phyloP scores from a whole-genome alignment of 1,140 invertebrate genomes.

The Papilio xuthus region DNA sequence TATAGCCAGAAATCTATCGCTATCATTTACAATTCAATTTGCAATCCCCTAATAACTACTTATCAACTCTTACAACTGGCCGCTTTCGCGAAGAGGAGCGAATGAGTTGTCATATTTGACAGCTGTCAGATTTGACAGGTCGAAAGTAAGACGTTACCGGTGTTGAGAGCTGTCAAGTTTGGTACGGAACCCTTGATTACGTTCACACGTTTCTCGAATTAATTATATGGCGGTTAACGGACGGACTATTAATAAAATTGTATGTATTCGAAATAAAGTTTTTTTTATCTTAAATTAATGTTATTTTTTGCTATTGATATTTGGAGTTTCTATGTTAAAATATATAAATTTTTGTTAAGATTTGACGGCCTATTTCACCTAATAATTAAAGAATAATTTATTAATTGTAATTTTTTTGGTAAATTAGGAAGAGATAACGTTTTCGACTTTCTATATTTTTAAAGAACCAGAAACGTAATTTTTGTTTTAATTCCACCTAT shows the following conservation, averaged over 20 bases:
- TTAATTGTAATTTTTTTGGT: neutral
- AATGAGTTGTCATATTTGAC: conserved; percentile 53
- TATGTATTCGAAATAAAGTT: conserved; percentile 8
- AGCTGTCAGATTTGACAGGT: conserved; percentile 54
- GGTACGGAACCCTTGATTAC: conserved; percentile 54
- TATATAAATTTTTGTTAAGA: neutral
- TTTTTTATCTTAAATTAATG: conserved; percentile 4
- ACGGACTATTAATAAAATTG: conserved; percentile 40
- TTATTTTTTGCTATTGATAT: neutral
- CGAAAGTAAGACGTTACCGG: conserved; percentile 48
- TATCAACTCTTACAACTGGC: conserved; percentile 47
- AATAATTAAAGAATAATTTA: conserved; percentile 1
- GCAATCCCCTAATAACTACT: conserved; percentile 50
- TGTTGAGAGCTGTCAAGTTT: conserved; percentile 45
- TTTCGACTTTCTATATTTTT: neutral
- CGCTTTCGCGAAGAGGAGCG: conserved; percentile 37
- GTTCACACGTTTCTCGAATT: conserved; percentile 51
- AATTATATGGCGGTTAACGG: conserved; percentile 50
- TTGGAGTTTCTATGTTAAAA: neutral
- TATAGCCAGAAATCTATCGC: neutral
- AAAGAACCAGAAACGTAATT: too few species aligned
- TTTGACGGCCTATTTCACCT: neutral
- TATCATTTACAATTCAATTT: conserved; percentile 36
- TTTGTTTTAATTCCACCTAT: neutral
- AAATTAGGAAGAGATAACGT: neutral